Evolutionary conservation across 2,888 invertebrate genomes (phyloP).

Genomic region (Pardosa pseudoannulata): DNA sequence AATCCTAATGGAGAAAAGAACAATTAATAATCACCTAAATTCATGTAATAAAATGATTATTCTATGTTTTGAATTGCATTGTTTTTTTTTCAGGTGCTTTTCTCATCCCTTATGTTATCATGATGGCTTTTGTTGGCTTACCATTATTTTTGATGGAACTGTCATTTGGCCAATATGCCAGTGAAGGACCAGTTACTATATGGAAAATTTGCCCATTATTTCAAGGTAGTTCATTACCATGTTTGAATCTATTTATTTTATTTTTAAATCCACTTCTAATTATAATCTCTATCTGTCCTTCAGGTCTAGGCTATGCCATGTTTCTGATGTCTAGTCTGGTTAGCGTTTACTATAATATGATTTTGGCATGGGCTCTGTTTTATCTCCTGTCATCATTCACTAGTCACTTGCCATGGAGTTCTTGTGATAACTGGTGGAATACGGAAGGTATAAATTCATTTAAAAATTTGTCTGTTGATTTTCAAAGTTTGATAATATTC

Average conservation of each 20-base stretch:
- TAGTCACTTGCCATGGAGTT: conserved; percentile 78
- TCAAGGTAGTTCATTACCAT: conserved; percentile 76
- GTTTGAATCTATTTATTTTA: not conserved
- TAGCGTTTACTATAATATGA: conserved; percentile 80
- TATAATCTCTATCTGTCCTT: conserved; percentile 55
- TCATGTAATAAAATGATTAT: too few species aligned
- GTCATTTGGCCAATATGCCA: conserved; percentile 79
- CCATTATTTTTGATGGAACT: conserved; percentile 80
- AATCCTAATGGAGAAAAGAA: too few species aligned
- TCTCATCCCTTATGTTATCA: conserved; percentile 79
- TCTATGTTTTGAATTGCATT: too few species aligned
- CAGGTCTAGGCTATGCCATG: conserved; percentile 81
- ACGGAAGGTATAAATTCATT: conserved; percentile 78
- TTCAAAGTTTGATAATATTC: too few species aligned
- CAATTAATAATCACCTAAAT: too few species aligned
- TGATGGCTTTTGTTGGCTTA: conserved; percentile 79
- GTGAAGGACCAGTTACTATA: conserved; percentile 79
- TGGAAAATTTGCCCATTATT: conserved; percentile 80
- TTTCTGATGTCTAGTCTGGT: conserved; percentile 80
- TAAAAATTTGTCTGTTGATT: too few species aligned
- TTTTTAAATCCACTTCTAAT: not conserved
- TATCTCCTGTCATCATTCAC: conserved; percentile 79
- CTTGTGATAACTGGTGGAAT: conserved; percentile 79
- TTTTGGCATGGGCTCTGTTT: conserved; percentile 80
- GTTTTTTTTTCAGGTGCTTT: conserved; percentile 78